Evolutionary conservation across 2,888 invertebrate species (phyloP).

Genomic region (Silvanus unidentatus): DNA sequence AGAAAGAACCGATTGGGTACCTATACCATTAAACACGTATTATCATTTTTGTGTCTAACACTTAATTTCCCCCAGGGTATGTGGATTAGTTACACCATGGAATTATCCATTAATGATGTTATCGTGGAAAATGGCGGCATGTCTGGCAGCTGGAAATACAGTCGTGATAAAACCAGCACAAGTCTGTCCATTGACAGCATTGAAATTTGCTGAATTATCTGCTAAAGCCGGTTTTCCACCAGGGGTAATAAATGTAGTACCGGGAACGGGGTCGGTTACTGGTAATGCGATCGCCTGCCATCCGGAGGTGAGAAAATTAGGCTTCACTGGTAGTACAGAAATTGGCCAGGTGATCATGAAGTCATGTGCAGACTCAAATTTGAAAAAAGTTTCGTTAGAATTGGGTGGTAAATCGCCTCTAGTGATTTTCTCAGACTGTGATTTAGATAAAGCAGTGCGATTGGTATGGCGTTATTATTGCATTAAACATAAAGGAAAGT

Average conservation of each 20-base stretch:
- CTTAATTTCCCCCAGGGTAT: too few relatives aligned
- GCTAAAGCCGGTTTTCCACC: conserved; percentile 88
- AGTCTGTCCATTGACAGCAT: conserved; percentile 85
- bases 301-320: conserved; percentile 79
- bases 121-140: conserved; percentile 98
- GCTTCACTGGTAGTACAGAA: conserved; percentile 94
- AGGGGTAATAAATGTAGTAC: conserved; percentile 89
- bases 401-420: conserved; percentile 94
- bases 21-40: too few relatives aligned
- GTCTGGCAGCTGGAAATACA: conserved; percentile 93
- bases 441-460: conserved; percentile 87
- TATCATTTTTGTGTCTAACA: too few relatives aligned
- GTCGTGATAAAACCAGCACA: conserved; percentile 94
- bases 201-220: conserved; percentile 90
- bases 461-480: conserved; percentile 69
- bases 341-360: conserved; percentile 91
- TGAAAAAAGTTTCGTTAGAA: conserved; percentile 93
- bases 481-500: too few relatives aligned
- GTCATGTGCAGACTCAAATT: conserved; percentile 79
- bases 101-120: conserved; percentile 99
- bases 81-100: conserved; percentile 92
- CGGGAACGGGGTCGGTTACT: conserved; percentile 72
- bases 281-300: conserved; percentile 88
- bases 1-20: conserved; percentile 85
- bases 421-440: conserved; percentile 90